Evolutionary conservation across 2,113 vertebrate genomes (phyloP), one percentile per base, ranked within the genome.

Genomic region (Corythornis madagascariensis): DNA sequence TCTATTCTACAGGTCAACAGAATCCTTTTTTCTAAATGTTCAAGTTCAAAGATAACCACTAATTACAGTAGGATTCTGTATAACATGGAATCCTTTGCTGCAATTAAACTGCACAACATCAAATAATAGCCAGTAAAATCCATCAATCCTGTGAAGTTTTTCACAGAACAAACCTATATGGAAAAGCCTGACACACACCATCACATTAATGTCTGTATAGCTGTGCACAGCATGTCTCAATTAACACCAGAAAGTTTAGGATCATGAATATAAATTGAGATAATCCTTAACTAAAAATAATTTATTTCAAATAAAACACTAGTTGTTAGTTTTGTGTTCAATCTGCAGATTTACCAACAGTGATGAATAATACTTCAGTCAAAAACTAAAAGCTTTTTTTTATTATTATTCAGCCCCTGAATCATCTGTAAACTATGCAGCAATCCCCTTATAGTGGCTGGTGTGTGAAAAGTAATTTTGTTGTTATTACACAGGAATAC

Each of bases 401-500:
- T n/a, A n/a, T 43, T 47, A 7, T 6, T 11, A 69, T 66, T 88
- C 33, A 25, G 64, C 52, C 81, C 38, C 67, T 73, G 91, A 96
- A 94, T 96, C 82, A 82, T 70, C 81, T 74, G 47, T 47, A 95
- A 95, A 88, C 74, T 94, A 66, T 29, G 73, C 81, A 91, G 59
- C 43, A 67, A 86, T 89, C 43, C 61, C 88, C 89, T 77, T 74
- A 56, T 74, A 90, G 85, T 56, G 52, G 55, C 40, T 81, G 90
- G 53, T 70, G 40, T 16, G 9, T 72, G 13, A 79, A 96, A 93
- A 89, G 57, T 92, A 90, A 95, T 94, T 96, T 95, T 95, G 59
- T 50, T 90, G 59, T 82, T 95, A 89, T 88, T 95, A 95, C 66
- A 60, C 91, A 95, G 77, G 40, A 93, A 90, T 57, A 78, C 22